Evolutionary conservation across 2,113 vertebrate genomes (phyloP), one percentile per base, ranked within the genome.

Genomic region (Dasyurus viverrinus): DNA sequence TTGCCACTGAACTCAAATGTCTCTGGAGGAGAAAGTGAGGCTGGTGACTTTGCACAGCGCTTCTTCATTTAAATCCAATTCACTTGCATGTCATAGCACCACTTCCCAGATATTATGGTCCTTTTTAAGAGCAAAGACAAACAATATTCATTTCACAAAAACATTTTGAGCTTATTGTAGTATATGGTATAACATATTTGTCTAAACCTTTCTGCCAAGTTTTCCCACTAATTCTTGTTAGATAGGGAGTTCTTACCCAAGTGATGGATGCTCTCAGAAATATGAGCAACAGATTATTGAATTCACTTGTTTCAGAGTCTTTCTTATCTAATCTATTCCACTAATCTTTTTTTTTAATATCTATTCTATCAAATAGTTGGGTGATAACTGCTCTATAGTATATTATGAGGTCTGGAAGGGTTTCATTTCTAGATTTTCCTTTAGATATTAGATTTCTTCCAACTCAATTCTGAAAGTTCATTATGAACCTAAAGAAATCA

Each of bases 401-500:
- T 84, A 84, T 16, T 76, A 16, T n/a, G 36, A 42, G 36, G 19
- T n/a, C 14, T 84, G 16, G 6, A 84, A 42, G 68, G 19, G 30
- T 76, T 76, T 76, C 36, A 84, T 84, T 84, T 84, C 68, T 84
- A 84, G n/a, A 84, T 84, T 84, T 84, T 84, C n/a, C n/a, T 84
- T 84, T 84, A 42, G 68, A 84, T 22, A 23, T 19, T n/a, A 84
- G n/a, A 84, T 84, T 84, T 84, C n/a, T 11, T 54, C 84, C 50
- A 84, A 90, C 91, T 68, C 50, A 89, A 76, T 95, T 76, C 92
- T 53, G 48, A 25, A 92, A 84, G 23, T 42, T n/a, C 8, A 84
- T 42, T 84, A 91, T 48, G 89, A 90, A 25, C 48, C 54, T 50
- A 57, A 92, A 46, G 76, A 89, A 46, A 50, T 91, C 76, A 93